Evolutionary conservation across 2,113 vertebrate species (phyloP).

Genomic region (Anolis carolinensis): DNA sequence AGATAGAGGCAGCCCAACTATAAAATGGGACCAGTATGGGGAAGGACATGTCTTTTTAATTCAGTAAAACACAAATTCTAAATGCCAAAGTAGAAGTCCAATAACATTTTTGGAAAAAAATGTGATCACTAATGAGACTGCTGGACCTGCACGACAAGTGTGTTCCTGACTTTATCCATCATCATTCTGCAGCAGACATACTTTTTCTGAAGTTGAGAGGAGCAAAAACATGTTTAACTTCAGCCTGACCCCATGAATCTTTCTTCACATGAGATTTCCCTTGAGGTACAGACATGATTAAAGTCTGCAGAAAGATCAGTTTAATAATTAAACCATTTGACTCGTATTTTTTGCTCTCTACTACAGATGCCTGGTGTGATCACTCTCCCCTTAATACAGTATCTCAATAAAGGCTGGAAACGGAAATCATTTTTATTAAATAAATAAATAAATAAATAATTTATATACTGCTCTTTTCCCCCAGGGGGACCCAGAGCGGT

Average conservation of each 20-base stretch:
- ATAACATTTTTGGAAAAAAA: too few species aligned
- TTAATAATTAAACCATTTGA: conserved; percentile 40
- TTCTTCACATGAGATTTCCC: conserved; percentile 10
- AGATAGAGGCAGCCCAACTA: too few species aligned
- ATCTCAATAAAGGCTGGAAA: not conserved
- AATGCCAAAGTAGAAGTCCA: too few species aligned
- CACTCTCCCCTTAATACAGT: not conserved
- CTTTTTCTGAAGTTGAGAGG: conserved; percentile 32
- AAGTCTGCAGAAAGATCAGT: conserved; percentile 39
- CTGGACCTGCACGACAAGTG: conserved; percentile 40
- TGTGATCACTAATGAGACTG: too few species aligned
- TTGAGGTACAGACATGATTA: conserved; percentile 37
- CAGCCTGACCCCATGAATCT: conserved; percentile 1
- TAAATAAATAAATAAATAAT: too few species aligned
- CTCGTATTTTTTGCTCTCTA: conserved; percentile 17
- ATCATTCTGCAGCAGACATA: not conserved
- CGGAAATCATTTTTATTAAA: not conserved
- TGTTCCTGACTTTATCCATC: conserved; percentile 20
- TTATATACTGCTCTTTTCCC: too few species aligned
- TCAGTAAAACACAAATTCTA: too few species aligned
- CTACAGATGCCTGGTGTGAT: conserved; percentile 13
- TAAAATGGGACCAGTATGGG: too few species aligned
- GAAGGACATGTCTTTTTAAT: too few species aligned
- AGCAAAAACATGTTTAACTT: conserved; percentile 39
- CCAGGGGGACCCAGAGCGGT: too few species aligned